Evolutionary conservation across 2,888 invertebrate species (phyloP), one percentile per base, ranked within the genome.

Genomic region (Heliconius sara): DNA sequence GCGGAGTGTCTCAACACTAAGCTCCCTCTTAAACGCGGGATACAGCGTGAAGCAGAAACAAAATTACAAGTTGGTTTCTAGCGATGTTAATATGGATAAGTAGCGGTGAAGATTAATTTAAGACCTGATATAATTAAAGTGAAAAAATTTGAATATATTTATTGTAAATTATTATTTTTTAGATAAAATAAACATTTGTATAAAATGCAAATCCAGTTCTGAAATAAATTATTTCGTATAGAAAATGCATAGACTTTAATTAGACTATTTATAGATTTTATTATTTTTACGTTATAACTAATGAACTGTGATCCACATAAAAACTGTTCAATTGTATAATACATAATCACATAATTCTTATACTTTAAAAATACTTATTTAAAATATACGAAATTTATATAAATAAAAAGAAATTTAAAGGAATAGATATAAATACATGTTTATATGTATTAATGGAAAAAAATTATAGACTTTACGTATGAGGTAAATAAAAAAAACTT

Each of bases 371-470:
- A 39, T 3, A 43, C 7, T 67, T 43, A 13, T 68, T 68, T 25
- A 76, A 84, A 83, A 65, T 39, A 39, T 39, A 39, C 2, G 10
- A 39, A 1, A 9, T 34, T 34, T 39, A 39, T 10, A 39, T 30
- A 39, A 39, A 9, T 34, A 6, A 39, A 39, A 39, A 39, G 10
- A 39, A 39, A 7, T 39, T 39, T 16, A 4, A 47, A 47, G 3
- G 1, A 16, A 57, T 22, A 22, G 3, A 22, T 57, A 22, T 57
- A 47, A 5, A 4, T 47, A 57, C 57, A 57, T 57, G 22, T 3
- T 16, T 22, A 22, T 60, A 2, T n/a, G n/a, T 60, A n/a, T n/a
- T 10, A 60, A 60, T 3, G 22, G 60, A 4, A n/a, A n/a, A n/a
- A 60, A n/a, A 3, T 60, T n/a, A 60, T 60, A 60, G n/a, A n/a